A percentile compares a stretch with the other conserved stretches of the same genome.
These are phyloP conservation scores for Dryobotodes eremita DNA, from an alignment of 2,888 invertebrate species.

Conservation along the genomic window DNA sequence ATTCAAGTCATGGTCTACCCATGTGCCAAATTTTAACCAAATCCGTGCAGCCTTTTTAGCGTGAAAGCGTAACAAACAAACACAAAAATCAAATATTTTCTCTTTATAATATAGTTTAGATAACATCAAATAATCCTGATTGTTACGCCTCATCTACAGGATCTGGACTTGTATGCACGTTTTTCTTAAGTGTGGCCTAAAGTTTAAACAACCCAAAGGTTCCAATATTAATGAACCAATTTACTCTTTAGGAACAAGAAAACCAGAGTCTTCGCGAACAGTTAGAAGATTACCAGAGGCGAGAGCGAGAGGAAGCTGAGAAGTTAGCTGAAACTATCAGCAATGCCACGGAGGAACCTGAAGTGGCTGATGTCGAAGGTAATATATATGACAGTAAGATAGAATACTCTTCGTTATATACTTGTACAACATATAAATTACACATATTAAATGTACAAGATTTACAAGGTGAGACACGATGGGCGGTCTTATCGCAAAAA, in stretches of 20 bases:
- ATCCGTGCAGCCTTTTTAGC: no score
- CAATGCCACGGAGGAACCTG: conserved; percentile 47
- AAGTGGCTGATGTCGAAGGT: conserved; percentile 64
- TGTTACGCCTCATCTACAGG: not conserved
- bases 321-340: conserved; percentile 76
- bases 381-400: not conserved
- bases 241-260: conserved; percentile 88
- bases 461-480: no score
- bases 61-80: no score
- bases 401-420: not conserved
- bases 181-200: not conserved
- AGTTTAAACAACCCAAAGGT: not conserved
- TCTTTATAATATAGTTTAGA: no score
- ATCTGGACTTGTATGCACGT: not conserved
- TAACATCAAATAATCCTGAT: not conserved
- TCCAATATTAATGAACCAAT: conserved; percentile 3
- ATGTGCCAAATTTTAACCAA: no score
- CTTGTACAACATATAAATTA: no score
- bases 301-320: conserved; percentile 85
- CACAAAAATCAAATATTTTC: no score
- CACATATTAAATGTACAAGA: no score
- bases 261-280: conserved; percentile 90
- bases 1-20: no score
- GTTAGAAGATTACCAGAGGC: conserved; percentile 89
- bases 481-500: no score